phyloP scores from a whole-genome alignment of 2,888 invertebrate species.

The Epistrophella euchroma region DNA sequence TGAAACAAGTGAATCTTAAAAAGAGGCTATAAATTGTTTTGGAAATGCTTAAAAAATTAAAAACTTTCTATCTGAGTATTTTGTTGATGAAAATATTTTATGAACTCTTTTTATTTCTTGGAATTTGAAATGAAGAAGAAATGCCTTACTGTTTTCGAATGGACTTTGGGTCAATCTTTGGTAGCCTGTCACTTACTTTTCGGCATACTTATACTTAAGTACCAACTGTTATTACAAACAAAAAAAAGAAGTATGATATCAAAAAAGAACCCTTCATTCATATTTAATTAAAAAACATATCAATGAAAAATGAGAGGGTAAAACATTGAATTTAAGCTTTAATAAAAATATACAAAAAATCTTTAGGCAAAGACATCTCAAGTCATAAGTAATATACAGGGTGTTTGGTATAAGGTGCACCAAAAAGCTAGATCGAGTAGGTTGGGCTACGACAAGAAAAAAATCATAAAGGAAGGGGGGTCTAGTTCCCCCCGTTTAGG shows the following conservation, averaged over 20 bases:
- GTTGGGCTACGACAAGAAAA: too few relatives aligned
- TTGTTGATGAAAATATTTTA: conserved; percentile 20
- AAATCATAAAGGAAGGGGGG: too few relatives aligned
- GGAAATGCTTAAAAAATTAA: conserved; percentile 16
- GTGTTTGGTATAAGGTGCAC: too few relatives aligned
- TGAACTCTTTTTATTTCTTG: conserved; percentile 6
- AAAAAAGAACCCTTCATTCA: conserved; percentile 34
- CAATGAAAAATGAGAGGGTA: conserved; percentile 25
- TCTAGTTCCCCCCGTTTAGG: too few relatives aligned
- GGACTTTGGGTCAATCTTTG: conserved; percentile 1
- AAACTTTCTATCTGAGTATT: not conserved
- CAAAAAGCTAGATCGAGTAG: too few relatives aligned
- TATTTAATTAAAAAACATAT: conserved; percentile 63
- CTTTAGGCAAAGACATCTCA: not conserved
- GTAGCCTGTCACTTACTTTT: conserved; percentile 25
- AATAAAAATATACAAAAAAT: not conserved
- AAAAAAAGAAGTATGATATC: conserved; percentile 24
- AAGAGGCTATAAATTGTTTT: conserved; percentile 24
- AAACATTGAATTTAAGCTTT: conserved; percentile 8
- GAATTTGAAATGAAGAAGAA: not conserved
- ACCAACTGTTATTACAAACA: conserved; percentile 14
- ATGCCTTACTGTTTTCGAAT: not conserved
- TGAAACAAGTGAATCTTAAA: conserved; percentile 9
- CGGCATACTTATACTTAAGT: conserved; percentile 24
- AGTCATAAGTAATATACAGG: not conserved